Conservation (phyloP, 2,113 vertebrate genomes). For the Tinamus guttatus region DNA sequence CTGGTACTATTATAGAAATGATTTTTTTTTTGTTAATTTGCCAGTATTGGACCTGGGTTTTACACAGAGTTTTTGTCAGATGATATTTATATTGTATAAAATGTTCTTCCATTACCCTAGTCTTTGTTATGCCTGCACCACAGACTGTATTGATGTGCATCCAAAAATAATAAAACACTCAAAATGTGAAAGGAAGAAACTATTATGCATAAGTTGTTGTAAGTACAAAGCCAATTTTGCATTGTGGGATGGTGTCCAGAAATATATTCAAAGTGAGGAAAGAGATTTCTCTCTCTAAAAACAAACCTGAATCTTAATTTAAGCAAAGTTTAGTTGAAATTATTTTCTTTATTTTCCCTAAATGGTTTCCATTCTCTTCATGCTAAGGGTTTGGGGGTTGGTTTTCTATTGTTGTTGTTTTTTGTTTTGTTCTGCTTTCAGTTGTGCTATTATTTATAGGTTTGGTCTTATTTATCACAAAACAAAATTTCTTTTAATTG, state of each 20-base stretch:
- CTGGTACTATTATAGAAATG: neutral
- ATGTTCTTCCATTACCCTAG: neutral
- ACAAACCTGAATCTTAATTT: constrained; percentile 75
- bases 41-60: neutral
- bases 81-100: constrained; percentile 41
- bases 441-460: neutral
- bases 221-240: constrained; percentile 69
- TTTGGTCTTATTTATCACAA: constrained; percentile 24
- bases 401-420: too few relatives aligned
- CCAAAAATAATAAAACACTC: constrained; percentile 76
- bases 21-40: constrained; percentile 25
- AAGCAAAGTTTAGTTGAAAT: constrained; percentile 59
- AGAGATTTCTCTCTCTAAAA: constrained; percentile 70
- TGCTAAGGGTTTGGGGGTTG: neutral
- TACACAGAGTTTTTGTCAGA: neutral
- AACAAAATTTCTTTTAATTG: constrained; percentile 52
- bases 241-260: constrained; percentile 64
- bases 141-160: constrained; percentile 55
- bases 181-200: constrained; percentile 70
- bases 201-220: constrained; percentile 54
- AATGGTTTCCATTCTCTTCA: neutral
- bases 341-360: constrained; percentile 60
- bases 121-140: constrained; percentile 34
- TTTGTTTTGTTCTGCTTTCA: constrained; percentile 8
- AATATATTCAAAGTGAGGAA: constrained; percentile 35